Conservation (phyloP, 2,888 invertebrate species). For the Oscheius sp. region DNA sequence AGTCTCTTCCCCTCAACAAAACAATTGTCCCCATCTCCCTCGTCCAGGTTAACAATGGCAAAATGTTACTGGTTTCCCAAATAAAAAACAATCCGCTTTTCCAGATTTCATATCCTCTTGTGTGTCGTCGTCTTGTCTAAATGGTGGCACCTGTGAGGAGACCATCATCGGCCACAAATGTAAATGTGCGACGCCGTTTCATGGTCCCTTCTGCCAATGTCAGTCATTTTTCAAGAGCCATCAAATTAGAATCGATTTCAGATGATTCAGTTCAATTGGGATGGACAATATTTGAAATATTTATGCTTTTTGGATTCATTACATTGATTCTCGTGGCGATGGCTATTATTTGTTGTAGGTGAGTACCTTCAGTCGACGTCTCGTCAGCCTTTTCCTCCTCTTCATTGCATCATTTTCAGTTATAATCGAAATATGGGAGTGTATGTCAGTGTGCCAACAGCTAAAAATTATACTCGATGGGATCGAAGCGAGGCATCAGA, state of each 20-base stretch:
- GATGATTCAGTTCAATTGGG: constrained; percentile 28
- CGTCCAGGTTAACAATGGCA: background rate
- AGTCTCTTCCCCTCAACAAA: constrained; percentile 1
- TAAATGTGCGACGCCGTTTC: constrained; percentile 28
- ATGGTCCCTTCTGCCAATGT: constrained; percentile 45
- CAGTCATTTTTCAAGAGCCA: background rate
- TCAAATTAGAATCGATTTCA: background rate
- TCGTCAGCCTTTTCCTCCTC: background rate
- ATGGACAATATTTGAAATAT: constrained; percentile 31
- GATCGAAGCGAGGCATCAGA: constrained; percentile 24
- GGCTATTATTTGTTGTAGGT: constrained; percentile 33
- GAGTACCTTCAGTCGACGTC: background rate
- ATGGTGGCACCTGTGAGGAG: constrained; percentile 39
- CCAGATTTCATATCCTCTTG: constrained; percentile 40
- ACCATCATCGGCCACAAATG: constrained; percentile 37
- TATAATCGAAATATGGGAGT: constrained; percentile 35
- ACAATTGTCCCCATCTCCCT: constrained; percentile 16
- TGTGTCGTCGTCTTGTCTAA: constrained; percentile 35
- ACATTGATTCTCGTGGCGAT: constrained; percentile 24
- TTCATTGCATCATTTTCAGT: constrained; percentile 22
- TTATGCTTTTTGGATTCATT: constrained; percentile 23
- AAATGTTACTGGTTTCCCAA: constrained; percentile 11
- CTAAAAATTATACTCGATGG: constrained; percentile 32
- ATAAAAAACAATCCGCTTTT: background rate
- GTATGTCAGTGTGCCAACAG: constrained; percentile 36